Conservation (phyloP, 2,113 vertebrate species). For the Siniperca knerii region DNA sequence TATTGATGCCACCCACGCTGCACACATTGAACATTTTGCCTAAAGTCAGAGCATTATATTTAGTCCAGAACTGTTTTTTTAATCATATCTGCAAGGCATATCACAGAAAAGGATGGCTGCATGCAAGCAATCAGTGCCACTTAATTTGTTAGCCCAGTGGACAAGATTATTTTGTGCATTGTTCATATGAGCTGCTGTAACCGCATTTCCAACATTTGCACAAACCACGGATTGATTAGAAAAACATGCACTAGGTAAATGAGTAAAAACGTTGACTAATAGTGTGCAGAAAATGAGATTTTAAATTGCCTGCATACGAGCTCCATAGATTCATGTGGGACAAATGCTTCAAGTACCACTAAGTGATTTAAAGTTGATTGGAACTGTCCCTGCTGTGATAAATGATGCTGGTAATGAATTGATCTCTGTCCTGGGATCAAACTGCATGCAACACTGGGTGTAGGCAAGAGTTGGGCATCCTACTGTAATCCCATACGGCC, state of each 20-base stretch:
- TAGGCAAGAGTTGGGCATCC: neutral
- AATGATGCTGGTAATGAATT: slow-evolving; percentile 60
- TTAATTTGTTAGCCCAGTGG: slow-evolving; percentile 44
- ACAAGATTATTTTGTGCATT: slow-evolving; percentile 46
- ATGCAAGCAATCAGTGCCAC: slow-evolving; percentile 41
- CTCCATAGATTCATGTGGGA: slow-evolving; percentile 48
- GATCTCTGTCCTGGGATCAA: slow-evolving; percentile 43
- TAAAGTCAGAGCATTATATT: slow-evolving; percentile 16
- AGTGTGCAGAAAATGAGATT: slow-evolving; percentile 66
- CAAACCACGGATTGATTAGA: slow-evolving; percentile 52
- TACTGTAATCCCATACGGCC: slow-evolving; percentile 28
- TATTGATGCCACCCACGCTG: slow-evolving; percentile 20
- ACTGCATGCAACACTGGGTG: slow-evolving; percentile 4
- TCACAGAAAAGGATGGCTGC: slow-evolving; percentile 20
- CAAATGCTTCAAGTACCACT: slow-evolving; percentile 49
- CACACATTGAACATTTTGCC: slow-evolving; percentile 15
- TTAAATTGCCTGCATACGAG: slow-evolving; percentile 61
- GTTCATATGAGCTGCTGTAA: slow-evolving; percentile 16
- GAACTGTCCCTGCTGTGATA: slow-evolving; percentile 63
- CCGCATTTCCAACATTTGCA: slow-evolving; percentile 14
- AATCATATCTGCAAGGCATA: slow-evolving; percentile 47
- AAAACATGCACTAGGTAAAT: slow-evolving; percentile 58
- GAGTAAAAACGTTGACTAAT: slow-evolving; percentile 51
- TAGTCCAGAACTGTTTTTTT: slow-evolving; percentile 10
- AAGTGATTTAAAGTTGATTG: slow-evolving; percentile 70